Percentiles rank a stretch among this genome's conserved stretches.
Evolutionary conservation across 2,113 vertebrate genomes (phyloP).

Genomic region (Pteruthius melanotis): DNA sequence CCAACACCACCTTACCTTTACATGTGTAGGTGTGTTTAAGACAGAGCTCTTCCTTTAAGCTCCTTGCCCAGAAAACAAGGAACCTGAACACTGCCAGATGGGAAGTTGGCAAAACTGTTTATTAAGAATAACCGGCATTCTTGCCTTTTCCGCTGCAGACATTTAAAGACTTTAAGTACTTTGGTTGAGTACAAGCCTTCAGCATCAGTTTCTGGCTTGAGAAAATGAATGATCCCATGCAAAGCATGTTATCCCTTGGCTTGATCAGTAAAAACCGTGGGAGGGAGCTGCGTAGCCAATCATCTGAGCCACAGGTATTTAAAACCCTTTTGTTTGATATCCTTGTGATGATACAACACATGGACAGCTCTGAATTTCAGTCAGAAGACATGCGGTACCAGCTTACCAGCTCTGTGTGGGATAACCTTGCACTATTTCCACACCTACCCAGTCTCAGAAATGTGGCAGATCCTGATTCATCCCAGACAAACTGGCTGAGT

Average conservation of each 20-base stretch:
- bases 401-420: neutral
- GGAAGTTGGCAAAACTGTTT: neutral
- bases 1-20: neutral
- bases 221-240: neutral
- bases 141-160: neutral
- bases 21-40: neutral
- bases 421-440: neutral
- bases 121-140: neutral
- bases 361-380: neutral
- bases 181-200: neutral
- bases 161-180: neutral
- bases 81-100: neutral
- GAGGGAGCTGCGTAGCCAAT: neutral
- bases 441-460: neutral
- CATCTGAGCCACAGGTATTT: neutral
- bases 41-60: conserved; percentile 21
- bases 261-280: neutral
- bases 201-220: neutral
- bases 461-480: neutral
- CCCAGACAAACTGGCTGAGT: neutral
- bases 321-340: neutral
- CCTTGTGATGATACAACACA: neutral
- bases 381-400: neutral
- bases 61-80: conserved; percentile 36
- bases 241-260: neutral